Percentiles rank a stretch among this genome's conserved stretches.
These are phyloP conservation scores for Phymanthus crucifer DNA, from an alignment of 92 coral and sea anemone species.

Conservation along the genomic window DNA sequence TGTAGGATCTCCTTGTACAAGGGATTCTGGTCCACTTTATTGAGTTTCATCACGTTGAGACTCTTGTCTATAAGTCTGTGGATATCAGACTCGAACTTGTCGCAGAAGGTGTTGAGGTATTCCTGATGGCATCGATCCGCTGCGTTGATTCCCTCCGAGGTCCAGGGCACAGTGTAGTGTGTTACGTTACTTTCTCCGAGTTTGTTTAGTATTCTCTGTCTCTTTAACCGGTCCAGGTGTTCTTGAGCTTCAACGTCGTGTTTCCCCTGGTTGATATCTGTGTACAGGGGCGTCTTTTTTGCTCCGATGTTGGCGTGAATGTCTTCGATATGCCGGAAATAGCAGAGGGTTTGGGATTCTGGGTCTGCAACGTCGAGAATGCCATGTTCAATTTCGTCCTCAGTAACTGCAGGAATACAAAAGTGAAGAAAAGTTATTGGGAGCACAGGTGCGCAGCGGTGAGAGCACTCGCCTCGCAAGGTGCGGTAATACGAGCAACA, in stretches of 20 bases:
- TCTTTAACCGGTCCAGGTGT: constrained; percentile 52
- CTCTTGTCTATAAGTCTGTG: constrained; percentile 68
- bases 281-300: constrained; percentile 54
- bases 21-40: constrained; percentile 47
- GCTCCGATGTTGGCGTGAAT: constrained; percentile 62
- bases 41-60: constrained; percentile 40
- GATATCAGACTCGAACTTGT: constrained; percentile 69
- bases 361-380: constrained; percentile 66
- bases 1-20: constrained; percentile 74
- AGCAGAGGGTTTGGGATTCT: constrained; percentile 72
- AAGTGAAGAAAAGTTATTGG: neutral
- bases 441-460: too few species aligned
- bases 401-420: constrained; percentile 62
- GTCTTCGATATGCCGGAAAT: constrained; percentile 75
- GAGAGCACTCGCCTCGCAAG: too few species aligned
- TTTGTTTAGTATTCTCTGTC: constrained; percentile 60
- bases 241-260: constrained; percentile 77
- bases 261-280: constrained; percentile 57
- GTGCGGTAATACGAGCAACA: too few species aligned
- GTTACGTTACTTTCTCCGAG: constrained; percentile 65
- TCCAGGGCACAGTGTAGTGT: constrained; percentile 76
- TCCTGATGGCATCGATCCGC: constrained; percentile 73
- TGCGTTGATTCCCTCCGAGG: constrained; percentile 66
- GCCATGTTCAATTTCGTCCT: constrained; percentile 78
- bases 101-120: constrained; percentile 62